phyloP scores from a whole-genome alignment of 2,113 vertebrate species.

The Aix galericulata region DNA sequence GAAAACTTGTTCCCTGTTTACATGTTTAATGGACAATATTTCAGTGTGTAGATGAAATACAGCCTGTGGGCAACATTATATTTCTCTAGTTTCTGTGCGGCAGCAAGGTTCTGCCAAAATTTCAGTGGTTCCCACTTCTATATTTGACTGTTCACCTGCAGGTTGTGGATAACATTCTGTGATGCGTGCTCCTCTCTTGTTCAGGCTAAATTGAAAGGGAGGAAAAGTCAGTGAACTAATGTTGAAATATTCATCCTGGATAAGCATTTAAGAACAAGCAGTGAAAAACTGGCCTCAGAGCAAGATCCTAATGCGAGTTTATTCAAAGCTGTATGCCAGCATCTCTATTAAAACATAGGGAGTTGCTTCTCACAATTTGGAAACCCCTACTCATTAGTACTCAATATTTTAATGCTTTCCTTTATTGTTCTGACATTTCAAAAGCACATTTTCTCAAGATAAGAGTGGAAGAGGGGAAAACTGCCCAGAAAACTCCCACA shows the following conservation, averaged over 20 bases:
- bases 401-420: conserved; percentile 10
- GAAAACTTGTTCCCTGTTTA: background rate
- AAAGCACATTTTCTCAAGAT: conserved; percentile 28
- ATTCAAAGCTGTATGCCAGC: background rate
- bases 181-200: background rate
- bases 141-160: background rate
- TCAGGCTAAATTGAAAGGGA: background rate
- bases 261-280: background rate
- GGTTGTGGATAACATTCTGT: background rate
- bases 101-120: background rate
- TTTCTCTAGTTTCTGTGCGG: background rate
- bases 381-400: background rate
- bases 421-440: conserved; percentile 22
- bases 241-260: background rate
- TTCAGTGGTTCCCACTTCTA: background rate
- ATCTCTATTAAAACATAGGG: background rate
- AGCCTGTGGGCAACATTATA: background rate
- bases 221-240: background rate
- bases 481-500: conserved; percentile 3
- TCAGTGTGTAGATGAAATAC: background rate
- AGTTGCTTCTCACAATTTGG: background rate
- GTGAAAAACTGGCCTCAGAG: background rate
- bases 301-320: background rate
- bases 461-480: background rate
- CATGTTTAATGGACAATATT: background rate